Percentiles rank a stretch among this genome's conserved stretches.
These are phyloP conservation scores for Rissa tridactyla DNA, from an alignment of 2,113 vertebrate species.

Conservation along the genomic window DNA sequence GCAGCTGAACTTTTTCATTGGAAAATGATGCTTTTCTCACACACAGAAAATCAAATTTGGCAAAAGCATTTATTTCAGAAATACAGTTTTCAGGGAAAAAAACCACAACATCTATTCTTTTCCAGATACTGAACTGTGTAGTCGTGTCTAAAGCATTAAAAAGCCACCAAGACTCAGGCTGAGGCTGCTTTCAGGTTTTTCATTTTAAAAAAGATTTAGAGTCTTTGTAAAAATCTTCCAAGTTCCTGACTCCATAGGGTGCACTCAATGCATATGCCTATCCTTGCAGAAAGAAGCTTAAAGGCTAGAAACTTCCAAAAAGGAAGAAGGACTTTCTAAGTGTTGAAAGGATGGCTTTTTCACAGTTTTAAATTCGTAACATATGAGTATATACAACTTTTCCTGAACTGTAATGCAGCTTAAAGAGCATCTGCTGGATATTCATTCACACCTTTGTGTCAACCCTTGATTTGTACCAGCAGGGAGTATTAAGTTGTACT, in stretches of 20 bases:
- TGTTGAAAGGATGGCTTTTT: neutral
- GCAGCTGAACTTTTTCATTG: neutral
- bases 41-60: neutral
- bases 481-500: neutral
- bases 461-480: neutral
- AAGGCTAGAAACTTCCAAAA: neutral
- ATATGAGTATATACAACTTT: neutral
- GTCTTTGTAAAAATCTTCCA: neutral
- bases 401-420: neutral
- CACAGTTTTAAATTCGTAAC: neutral
- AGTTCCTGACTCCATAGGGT: neutral
- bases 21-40: neutral
- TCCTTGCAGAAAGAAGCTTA: neutral
- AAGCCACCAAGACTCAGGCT: neutral
- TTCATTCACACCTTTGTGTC: neutral
- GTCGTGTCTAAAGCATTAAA: neutral
- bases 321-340: neutral
- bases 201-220: neutral
- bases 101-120: neutral
- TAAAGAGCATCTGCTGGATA: neutral
- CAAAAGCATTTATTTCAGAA: neutral
- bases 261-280: neutral
- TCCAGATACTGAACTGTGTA: neutral
- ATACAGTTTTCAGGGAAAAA: neutral
- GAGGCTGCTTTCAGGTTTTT: neutral